Evolutionary conservation across 2,888 invertebrate species (phyloP).

Genomic region (Thalpophila matura): DNA sequence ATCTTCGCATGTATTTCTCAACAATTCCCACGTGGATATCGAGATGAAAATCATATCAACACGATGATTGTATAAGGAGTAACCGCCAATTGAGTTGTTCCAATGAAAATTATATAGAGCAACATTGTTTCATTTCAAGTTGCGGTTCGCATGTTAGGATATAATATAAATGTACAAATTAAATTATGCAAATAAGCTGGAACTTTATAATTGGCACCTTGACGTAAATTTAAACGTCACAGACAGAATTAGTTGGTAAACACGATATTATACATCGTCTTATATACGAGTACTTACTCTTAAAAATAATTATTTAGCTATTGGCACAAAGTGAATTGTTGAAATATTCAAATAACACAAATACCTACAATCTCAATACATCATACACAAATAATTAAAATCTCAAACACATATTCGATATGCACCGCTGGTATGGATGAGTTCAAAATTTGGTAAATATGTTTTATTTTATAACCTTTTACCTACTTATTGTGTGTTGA

Average conservation of each 20-base stretch:
- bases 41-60: conserved; percentile 61
- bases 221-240: neutral
- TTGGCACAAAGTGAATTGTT: neutral
- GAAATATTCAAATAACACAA: conserved; percentile 38
- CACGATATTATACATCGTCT: neutral
- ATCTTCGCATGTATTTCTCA: conserved; percentile 66
- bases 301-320: neutral
- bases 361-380: conserved; percentile 60
- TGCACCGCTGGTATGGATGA: conserved; percentile 91
- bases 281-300: neutral
- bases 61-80: conserved; percentile 27
- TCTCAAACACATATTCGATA: conserved; percentile 82
- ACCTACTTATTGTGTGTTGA: conserved; percentile 53
- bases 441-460: conserved; percentile 84
- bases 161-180: neutral
- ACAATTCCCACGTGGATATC: conserved; percentile 66
- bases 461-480: conserved; percentile 63
- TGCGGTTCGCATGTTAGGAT: neutral
- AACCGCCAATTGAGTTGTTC: conserved; percentile 17
- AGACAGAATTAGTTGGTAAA: neutral
- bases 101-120: conserved; percentile 9
- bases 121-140: neutral
- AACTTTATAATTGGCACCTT: neutral
- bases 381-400: conserved; percentile 73
- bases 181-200: neutral